phyloP scores from a whole-genome alignment of 2,888 invertebrate species.

The Scaptomyza polygonia region DNA sequence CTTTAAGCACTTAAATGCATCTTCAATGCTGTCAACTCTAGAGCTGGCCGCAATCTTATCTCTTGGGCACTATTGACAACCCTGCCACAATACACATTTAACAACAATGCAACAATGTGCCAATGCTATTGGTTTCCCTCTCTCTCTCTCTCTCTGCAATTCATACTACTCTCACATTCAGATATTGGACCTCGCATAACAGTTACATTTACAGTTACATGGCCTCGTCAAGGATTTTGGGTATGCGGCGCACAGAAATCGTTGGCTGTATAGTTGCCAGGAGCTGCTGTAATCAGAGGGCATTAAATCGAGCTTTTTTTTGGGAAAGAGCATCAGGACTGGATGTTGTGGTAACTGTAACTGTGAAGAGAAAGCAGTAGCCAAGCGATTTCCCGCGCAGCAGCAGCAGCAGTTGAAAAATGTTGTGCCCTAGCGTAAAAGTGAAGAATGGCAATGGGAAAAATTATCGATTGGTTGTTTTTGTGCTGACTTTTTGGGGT shows the following conservation, averaged over 20 bases:
- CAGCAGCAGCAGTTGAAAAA: slow-evolving; percentile 46
- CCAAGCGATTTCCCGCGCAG: slow-evolving; percentile 45
- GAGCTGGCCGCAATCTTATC: neutral
- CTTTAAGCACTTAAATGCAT: no score
- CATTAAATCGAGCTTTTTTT: slow-evolving; percentile 11
- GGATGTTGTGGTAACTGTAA: slow-evolving; percentile 20
- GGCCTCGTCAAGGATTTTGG: slow-evolving; percentile 56
- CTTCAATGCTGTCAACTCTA: slow-evolving; percentile 7
- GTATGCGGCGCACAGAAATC: slow-evolving; percentile 62
- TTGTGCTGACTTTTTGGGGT: slow-evolving; percentile 10
- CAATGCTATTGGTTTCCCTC: neutral
- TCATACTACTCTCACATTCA: neutral
- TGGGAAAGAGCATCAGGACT: neutral
- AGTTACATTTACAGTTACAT: slow-evolving; percentile 46
- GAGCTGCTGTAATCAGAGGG: slow-evolving; percentile 6
- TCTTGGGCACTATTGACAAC: slow-evolving; percentile 18
- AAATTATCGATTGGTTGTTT: slow-evolving; percentile 70
- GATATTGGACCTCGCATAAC: slow-evolving; percentile 15
- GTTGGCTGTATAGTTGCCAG: neutral
- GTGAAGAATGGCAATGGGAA: slow-evolving; percentile 43
- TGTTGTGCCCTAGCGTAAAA: slow-evolving; percentile 52
- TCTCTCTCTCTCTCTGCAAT: neutral
- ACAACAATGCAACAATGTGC: slow-evolving; percentile 25
- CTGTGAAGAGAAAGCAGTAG: slow-evolving; percentile 3
- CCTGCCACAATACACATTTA: slow-evolving; percentile 8